phyloP scores from a whole-genome alignment of 1,140 invertebrate genomes.

The Dinoponera quadriceps region DNA sequence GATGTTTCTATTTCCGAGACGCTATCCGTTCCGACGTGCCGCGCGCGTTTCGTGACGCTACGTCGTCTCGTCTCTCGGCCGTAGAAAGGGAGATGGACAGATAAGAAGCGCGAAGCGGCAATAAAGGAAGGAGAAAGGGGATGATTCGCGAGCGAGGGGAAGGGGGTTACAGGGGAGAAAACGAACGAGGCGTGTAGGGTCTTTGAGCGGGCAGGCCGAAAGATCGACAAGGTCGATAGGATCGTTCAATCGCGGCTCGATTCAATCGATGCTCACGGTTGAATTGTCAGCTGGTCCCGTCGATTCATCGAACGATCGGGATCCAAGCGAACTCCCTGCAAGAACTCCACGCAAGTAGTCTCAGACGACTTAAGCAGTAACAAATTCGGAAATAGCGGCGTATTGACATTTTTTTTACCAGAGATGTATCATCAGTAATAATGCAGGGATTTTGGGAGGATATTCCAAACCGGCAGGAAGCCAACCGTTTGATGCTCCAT shows the following conservation, averaged over 20 bases:
- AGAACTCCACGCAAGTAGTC: neutral
- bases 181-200: conserved; percentile 40
- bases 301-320: conserved; percentile 48
- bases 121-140: conserved; percentile 59
- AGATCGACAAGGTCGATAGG: conserved; percentile 71
- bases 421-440: no score
- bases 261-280: conserved; percentile 60
- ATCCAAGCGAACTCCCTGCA: conserved; percentile 24
- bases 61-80: conserved; percentile 50
- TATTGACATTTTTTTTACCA: neutral
- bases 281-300: conserved; percentile 61
- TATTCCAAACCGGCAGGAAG: no score
- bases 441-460: no score
- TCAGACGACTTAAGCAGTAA: no score
- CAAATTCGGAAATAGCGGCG: conserved; percentile 28
- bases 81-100: conserved; percentile 42
- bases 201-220: conserved; percentile 55
- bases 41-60: conserved; percentile 9
- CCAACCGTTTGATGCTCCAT: no score
- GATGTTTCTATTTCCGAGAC: conserved; percentile 43
- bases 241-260: conserved; percentile 35
- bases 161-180: conserved; percentile 26
- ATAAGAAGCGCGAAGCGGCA: conserved; percentile 44
- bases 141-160: conserved; percentile 36
- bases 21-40: conserved; percentile 51